Evolutionary conservation across 2,888 invertebrate species (phyloP).

Genomic region (Dryococelus australis): DNA sequence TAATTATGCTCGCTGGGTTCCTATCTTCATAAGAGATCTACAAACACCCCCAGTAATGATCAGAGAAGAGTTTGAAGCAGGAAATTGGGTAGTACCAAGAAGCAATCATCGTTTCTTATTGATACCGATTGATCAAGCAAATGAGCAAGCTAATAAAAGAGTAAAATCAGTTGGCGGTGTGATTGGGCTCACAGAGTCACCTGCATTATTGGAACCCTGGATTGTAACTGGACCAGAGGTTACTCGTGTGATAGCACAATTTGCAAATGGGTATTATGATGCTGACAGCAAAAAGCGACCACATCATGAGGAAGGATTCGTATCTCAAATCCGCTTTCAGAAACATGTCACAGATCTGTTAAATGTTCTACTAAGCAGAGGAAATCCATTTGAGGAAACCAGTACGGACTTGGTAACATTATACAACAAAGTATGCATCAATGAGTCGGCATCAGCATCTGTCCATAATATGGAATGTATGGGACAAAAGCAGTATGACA

Average conservation of each 20-base stretch:
- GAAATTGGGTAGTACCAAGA: too few species aligned
- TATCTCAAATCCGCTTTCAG: neutral
- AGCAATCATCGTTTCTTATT: neutral
- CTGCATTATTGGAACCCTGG: slow-evolving; percentile 5
- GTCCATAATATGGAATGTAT: neutral
- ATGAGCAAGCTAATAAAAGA: neutral
- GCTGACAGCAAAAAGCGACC: neutral
- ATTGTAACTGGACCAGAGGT: slow-evolving; percentile 20
- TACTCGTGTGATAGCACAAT: neutral
- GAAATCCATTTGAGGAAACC: neutral
- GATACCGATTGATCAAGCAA: neutral
- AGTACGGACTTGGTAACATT: neutral
- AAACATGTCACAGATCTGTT: neutral
- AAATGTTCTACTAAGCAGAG: neutral
- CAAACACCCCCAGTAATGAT: neutral
- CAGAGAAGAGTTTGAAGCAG: too few species aligned
- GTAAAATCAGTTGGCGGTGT: neutral
- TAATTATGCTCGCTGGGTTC: neutral
- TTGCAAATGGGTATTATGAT: neutral
- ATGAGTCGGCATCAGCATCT: neutral
- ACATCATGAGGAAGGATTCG: neutral
- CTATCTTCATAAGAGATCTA: neutral
- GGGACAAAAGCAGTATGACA: slow-evolving; percentile 8
- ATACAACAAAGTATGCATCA: neutral
- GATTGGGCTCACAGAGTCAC: neutral